Evolutionary conservation across 2,797 vertebrate species (phyloP), one percentile per base, ranked within the genome.

Genomic region (Anabacerthia variegaticeps): DNA sequence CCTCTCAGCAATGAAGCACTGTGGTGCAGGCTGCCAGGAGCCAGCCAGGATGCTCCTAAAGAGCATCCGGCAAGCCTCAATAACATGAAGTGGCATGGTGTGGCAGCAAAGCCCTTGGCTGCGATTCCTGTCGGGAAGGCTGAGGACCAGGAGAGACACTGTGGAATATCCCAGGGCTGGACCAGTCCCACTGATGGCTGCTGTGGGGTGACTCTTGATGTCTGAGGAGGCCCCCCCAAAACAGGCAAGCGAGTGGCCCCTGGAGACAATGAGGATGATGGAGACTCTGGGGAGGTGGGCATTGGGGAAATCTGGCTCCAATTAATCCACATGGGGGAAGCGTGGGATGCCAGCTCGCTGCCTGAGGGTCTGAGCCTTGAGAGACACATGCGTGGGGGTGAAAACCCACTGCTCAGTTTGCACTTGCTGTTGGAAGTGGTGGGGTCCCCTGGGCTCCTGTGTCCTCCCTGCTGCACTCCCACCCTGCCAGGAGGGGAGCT

Each of bases 401-500:
- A 78, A 89, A 95, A 72, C 43, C 34, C 9, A 0, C 62, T 61
- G 58, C 49, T 91, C 36, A 5, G 39, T n/a, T 52, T 34, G 54
- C 44, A 32, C 52, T 63, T 1, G 0, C 52, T 56, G 41, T 39
- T 1, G 4, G 69, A 59, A 61, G 52, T 0, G 0, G 17, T 11
- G 34, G 18, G 43, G 27, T 92, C 89, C 89, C 87, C 43, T 5
- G 55, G 79, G 95, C 36, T 79, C 87, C 92, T 62, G 22, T 1
- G 0, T 36, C 39, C 61, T 84, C 58, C 68, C 72, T 18, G 26
- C 54, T 21, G 26, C 67, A 89, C 41, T 2, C 2, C 0, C 14
- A 27, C 15, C 6, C 58, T 0, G 7, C 36, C 1, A 0, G 20
- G 8, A 65, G 37, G 32, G 37, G 15, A 88, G 59, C 59, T 84